Evolutionary conservation across 2,113 vertebrate species (phyloP), one percentile per base, ranked within the genome.

Genomic region (rat (Rattus norvegicus)): DNA sequence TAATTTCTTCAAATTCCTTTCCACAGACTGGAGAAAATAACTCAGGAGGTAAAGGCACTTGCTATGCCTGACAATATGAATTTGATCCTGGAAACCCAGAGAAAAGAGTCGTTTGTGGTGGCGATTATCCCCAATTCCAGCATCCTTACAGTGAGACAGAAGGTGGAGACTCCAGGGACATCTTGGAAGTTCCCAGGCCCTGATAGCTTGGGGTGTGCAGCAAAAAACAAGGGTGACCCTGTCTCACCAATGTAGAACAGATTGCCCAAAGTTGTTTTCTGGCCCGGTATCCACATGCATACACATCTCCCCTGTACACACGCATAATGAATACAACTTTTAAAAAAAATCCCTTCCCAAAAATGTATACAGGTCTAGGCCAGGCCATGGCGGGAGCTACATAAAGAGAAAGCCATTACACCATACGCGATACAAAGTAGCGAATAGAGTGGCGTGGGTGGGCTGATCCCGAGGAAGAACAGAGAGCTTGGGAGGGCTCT

Each of bases 261-360:
- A 67, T 17, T 47, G 39, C 39, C 61, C 14, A 2, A 33, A 47
- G 26, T 33, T 20, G 59, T 43, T 39, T 19, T 30, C 61, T 2
- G 43, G 17, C 24, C n/a, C 30, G 13, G 4, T 14, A 4, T 49
- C 16, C 26, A 28, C 7, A 9, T 1, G 19, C 8, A 43, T 2
- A 3, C 39, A 33, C 61, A 47, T 1, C 12, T 56, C 36, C 5
- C 26, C 13, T 47, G 43, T 47, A 83, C 54, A 24, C n/a, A 63
- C 13, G 19, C 59, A 65, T 28, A 67, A 43, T 16, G 13, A 43
- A 14, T 28, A 30, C 7, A 19, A 61, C 19, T 11, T 11, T 65
- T 43, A 11, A 14, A 14, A 13, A n/a, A 83, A 33, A 56, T 36
- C 59, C 16, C 89, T 93, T 69, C 63, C 49, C 83, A 33, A 33